Base-by-base conservation (phyloP, 2,797 vertebrate species). In the Erithacus rubecula region DNA sequence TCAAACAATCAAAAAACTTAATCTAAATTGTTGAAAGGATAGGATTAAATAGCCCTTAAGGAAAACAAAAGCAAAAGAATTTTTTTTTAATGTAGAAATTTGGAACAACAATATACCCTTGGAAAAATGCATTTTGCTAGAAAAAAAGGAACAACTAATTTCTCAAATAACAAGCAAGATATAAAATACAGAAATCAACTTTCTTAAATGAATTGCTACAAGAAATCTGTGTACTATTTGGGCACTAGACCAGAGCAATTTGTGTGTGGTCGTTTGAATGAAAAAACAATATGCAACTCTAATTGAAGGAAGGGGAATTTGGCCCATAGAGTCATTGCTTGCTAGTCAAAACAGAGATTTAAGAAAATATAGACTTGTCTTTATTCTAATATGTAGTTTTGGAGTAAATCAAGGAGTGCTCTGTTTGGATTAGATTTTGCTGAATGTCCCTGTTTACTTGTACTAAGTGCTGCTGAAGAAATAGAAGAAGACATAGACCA, bases 401-500 rank as follows among this genome's bases (percentile, higher is more conserved):
- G 41, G 77, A 93, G 70, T 96, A 95, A 92, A 95, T 94, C 56
- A 88, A 94, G 90, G 81, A 90, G 76, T 51, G 20, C 12, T 89
- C 27, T 94, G 78, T 94, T 88, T 93, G 91, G 83, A 93, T 94
- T 94, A 93, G 47, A 55, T 95, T 96, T 93, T 95, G 77, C 79
- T 75, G 79, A 90, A 94, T 87, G 65, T 36, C 60, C 65, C 64
- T 89, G 59, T 96, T 93, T 89, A 85, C 85, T 90, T 92, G 72
- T 76, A 72, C 76, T 81, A 87, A 95, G 91, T 93, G 56, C 86
- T 94, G 63, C 49, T 90, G 62, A 78, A 94, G 90, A 89, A 91
- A 85, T 43, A 75, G 74, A 94, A 87, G 83, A 95, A 78, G 89
- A 96, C 84, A 79, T 89, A 95, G 93, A 96, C 84, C 96, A 96